Conservation (phyloP, 2,797 vertebrate species). For the Halcyon chelicuti region DNA sequence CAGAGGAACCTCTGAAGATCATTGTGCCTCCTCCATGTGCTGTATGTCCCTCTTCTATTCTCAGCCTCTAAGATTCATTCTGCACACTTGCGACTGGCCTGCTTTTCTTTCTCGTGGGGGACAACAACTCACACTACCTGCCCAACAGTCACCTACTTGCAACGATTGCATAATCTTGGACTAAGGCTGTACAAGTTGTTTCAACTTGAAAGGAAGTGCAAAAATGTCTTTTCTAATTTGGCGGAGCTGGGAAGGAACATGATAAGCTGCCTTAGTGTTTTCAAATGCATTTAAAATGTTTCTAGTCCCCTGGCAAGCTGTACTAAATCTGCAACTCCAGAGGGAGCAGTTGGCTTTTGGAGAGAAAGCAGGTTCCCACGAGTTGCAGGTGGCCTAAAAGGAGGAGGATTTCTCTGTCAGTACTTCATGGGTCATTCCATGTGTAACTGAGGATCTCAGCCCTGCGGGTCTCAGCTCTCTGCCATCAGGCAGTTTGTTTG, state of each 20-base stretch:
- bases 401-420: conserved; percentile 27
- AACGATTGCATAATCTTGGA: not conserved
- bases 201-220: not conserved
- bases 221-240: conserved; percentile 29
- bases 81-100: not conserved
- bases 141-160: not conserved
- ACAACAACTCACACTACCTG: not conserved
- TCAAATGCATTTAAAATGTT: conserved; percentile 24
- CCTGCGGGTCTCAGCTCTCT: not conserved
- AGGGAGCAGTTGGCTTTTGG: conserved; percentile 63
- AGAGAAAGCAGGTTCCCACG: not conserved
- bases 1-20: not conserved
- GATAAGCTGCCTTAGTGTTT: not conserved
- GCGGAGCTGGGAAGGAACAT: not conserved
- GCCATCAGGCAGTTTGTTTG: conserved; percentile 48
- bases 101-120: not conserved
- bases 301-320: conserved; percentile 3
- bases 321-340: conserved; percentile 64
- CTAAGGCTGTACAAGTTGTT: not conserved
- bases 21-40: not conserved
- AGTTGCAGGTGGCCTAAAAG: conserved; percentile 46
- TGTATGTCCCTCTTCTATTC: not conserved
- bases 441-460: conserved; percentile 14
- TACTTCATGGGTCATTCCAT: conserved; percentile 1
- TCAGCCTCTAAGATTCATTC: not conserved